Base-by-base conservation (phyloP, 2,797 vertebrate genomes). In the Ambastaia sidthimunki region DNA sequence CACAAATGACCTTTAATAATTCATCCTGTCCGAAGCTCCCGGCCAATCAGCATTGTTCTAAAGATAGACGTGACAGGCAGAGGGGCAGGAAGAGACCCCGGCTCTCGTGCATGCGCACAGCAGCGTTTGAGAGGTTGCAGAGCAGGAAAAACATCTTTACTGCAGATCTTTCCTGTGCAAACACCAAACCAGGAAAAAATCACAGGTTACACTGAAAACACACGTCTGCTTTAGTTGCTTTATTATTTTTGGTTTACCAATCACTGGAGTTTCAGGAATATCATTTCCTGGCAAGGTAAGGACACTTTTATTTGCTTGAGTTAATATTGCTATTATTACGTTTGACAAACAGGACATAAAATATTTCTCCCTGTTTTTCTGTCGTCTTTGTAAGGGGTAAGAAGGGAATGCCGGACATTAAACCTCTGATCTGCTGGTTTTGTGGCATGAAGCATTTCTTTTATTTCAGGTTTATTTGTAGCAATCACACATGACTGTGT, bases 21-120 rank as follows among this genome's bases (percentile, higher is more conserved):
- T 28, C 62, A 72, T 37, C 52, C 70, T n/a, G 47, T 54, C 80
- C 84, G 21, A 73, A 84, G 75, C 59, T 81, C 54, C 50, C 72
- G 69, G 85, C 94, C 91, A 94, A 90, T 93, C 85, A 78, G 44
- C 69, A 80, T 70, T 63, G 73, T 74, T 31, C 19, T 4, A 52
- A 5, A 37, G 1, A 18, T 70, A 92, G 92, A 94, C 84, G 82
- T 93, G 93, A 90, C 86, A 74, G 80, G 81, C 81, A 88, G 80
- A 84, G 59, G 87, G 91, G 89, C 91, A 93, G 91, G 89, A 93
- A 93, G 86, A 90, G 82, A 80, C 54, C 73, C 57, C 54, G 48
- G 78, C 75, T 77, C 41, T 80, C 77, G 66, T 82, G 60, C 77
- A 80, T 78, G 87, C 81, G 52, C 76, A 84, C 80, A 52, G 59